phyloP scores from a whole-genome alignment of 2,797 vertebrate genomes.

The Ctenopoma multispine region DNA sequence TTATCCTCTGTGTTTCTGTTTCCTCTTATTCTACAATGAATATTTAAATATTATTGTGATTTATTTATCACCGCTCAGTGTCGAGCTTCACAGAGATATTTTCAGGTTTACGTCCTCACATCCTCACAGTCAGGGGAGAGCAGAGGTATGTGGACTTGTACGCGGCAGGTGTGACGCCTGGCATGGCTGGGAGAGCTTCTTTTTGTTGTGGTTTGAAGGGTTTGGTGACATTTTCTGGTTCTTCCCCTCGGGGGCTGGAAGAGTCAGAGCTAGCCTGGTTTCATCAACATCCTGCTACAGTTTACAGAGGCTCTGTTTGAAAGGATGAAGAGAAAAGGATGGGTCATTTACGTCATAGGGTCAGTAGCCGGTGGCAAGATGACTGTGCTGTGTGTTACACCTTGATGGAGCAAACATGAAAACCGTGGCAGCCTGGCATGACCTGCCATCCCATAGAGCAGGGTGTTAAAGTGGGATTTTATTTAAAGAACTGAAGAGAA shows the following conservation, averaged over 20 bases:
- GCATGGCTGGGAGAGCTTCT: slow-evolving; percentile 43
- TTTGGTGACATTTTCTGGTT: slow-evolving; percentile 69
- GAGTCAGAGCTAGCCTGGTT: slow-evolving; percentile 53
- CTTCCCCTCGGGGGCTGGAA: slow-evolving; percentile 30
- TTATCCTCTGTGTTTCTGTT: slow-evolving; percentile 45
- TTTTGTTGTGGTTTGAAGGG: slow-evolving; percentile 68
- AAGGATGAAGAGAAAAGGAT: slow-evolving; percentile 21
- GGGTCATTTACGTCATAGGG: slow-evolving; percentile 58
- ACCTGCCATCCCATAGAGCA: slow-evolving; percentile 18
- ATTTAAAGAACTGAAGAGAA: background rate
- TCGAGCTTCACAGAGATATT: slow-evolving; percentile 65
- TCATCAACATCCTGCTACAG: slow-evolving; percentile 47
- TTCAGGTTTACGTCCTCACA: slow-evolving; percentile 68
- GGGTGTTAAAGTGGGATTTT: background rate
- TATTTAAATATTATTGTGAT: slow-evolving; percentile 71
- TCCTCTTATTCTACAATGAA: slow-evolving; percentile 64
- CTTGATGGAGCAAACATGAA: slow-evolving; percentile 34
- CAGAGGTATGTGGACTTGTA: slow-evolving; percentile 22
- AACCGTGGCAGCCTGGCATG: slow-evolving; percentile 24
- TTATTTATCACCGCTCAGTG: slow-evolving; percentile 69
- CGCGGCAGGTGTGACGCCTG: slow-evolving; percentile 54
- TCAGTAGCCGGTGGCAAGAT: slow-evolving; percentile 49
- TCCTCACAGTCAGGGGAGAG: slow-evolving; percentile 51
- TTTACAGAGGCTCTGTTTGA: slow-evolving; percentile 44
- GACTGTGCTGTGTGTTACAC: slow-evolving; percentile 13